Percentiles rank a stretch among this genome's conserved stretches.
Evolutionary conservation across 2,113 vertebrate species (phyloP).

Genomic region (Acrocephalus kingi): DNA sequence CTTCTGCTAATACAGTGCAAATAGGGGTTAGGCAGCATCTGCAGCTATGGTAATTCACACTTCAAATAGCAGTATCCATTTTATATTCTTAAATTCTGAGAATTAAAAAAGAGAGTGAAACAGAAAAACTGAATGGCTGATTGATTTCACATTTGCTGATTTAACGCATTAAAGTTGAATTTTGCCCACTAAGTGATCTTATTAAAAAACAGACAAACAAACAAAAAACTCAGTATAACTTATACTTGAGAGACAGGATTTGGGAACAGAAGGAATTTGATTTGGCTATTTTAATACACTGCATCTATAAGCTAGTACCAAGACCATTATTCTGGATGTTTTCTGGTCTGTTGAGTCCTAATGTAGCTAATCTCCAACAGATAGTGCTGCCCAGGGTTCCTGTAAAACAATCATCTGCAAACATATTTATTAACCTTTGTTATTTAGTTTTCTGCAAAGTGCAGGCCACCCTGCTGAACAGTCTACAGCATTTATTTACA

Average conservation of each 20-base stretch:
- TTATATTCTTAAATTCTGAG: conserved; percentile 18
- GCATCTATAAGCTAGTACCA: conserved; percentile 16
- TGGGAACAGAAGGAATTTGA: background rate
- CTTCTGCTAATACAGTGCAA: conserved; percentile 47
- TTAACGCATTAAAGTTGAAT: background rate
- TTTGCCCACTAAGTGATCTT: background rate
- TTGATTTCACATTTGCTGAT: background rate
- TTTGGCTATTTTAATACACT: background rate
- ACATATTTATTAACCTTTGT: conserved; percentile 59
- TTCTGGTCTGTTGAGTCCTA: conserved; percentile 60
- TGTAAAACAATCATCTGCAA: conserved; percentile 61
- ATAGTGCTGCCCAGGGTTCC: conserved; percentile 56
- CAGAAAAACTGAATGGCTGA: background rate
- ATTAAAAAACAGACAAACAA: background rate
- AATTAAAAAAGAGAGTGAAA: background rate
- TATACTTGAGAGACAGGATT: background rate
- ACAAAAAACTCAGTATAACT: background rate
- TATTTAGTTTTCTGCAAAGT: conserved; percentile 62
- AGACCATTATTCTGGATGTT: conserved; percentile 55
- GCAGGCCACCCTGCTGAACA: conserved; percentile 73
- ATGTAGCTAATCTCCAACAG: conserved; percentile 61
- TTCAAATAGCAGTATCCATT: background rate
- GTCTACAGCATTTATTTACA: conserved; percentile 65
- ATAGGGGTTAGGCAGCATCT: conserved; percentile 47
- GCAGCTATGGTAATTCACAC: conserved; percentile 21